Percentiles rank a stretch among this genome's conserved stretches.
Conservation (phyloP, 2,888 invertebrate genomes). For the Chaitophorus viminalis region DNA sequence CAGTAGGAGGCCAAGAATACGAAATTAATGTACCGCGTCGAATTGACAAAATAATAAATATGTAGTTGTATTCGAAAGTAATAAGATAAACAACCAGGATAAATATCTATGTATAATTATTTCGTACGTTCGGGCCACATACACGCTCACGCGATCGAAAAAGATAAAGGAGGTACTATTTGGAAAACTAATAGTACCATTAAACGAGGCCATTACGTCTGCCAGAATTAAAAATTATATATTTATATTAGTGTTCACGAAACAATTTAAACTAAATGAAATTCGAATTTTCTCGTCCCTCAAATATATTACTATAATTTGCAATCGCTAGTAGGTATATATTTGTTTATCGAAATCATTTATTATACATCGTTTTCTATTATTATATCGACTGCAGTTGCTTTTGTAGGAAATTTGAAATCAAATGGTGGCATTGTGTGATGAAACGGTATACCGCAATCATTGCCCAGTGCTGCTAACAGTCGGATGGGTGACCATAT, state of each 20-base stretch:
- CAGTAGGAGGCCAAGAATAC: not conserved
- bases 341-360: no score
- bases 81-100: not conserved
- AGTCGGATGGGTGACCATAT: no score
- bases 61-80: not conserved
- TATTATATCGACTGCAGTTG: no score
- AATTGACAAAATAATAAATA: constrained; percentile 34
- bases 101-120: constrained; percentile 23
- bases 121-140: not conserved
- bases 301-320: not conserved
- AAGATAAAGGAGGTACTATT: not conserved
- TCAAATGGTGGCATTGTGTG: no score
- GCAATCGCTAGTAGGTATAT: no score
- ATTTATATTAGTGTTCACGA: not conserved
- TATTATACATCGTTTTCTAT: no score
- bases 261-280: not conserved
- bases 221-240: not conserved
- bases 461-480: no score
- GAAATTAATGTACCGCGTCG: not conserved
- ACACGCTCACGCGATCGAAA: not conserved
- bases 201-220: not conserved
- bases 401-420: no score
- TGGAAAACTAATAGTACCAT: not conserved
- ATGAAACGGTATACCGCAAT: no score
- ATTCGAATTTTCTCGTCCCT: not conserved